These are phyloP conservation scores for Lepilemur septentrionalis DNA, from an alignment of 2,797 vertebrate genomes.

Conservation along the genomic window DNA sequence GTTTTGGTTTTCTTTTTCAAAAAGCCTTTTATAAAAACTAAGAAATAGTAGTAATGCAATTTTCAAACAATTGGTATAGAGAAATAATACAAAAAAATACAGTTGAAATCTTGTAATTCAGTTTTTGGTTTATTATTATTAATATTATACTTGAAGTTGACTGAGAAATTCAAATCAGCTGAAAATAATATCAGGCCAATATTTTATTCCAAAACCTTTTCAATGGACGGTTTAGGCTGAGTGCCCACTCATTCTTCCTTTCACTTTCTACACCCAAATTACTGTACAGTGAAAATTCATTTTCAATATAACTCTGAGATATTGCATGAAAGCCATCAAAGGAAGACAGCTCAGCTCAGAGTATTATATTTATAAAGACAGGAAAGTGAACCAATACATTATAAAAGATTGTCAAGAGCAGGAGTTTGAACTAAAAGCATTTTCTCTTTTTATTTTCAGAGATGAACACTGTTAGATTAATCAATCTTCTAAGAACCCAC, in stretches of 20 bases:
- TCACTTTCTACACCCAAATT: neutral
- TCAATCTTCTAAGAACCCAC: neutral
- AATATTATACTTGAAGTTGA: neutral
- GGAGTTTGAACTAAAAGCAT: neutral
- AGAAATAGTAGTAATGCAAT: neutral
- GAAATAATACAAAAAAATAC: neutral
- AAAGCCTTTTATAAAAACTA: neutral
- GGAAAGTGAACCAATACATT: neutral
- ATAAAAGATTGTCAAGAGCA: conserved; percentile 2
- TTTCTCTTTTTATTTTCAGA: conserved; percentile 46
- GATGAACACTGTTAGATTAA: neutral
- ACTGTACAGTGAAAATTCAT: neutral
- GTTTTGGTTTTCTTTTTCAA: neutral
- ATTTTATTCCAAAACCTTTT: neutral
- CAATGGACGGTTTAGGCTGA: neutral
- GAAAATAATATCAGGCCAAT: neutral
- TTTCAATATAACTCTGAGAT: neutral
- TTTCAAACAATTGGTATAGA: neutral
- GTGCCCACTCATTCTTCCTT: neutral
- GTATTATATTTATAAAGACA: conserved; percentile 12
- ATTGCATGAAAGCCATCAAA: neutral
- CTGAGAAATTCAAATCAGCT: neutral
- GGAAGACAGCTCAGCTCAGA: neutral
- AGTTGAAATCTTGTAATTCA: neutral
- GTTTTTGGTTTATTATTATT: neutral